Evolutionary conservation across 2,888 invertebrate species (phyloP).

Genomic region (Pammene aurita): DNA sequence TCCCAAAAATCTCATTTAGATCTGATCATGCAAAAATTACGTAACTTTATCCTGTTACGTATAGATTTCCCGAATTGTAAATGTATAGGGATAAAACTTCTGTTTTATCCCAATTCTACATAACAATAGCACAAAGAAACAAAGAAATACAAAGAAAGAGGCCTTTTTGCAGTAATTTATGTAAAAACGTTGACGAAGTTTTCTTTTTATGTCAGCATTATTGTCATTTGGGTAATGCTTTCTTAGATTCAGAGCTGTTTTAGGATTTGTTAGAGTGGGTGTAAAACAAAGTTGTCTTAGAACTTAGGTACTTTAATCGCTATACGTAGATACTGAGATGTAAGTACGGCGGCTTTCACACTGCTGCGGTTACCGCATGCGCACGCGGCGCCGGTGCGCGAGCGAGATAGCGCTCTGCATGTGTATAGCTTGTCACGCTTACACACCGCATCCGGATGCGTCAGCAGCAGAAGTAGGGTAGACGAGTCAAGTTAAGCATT

Average conservation of each 20-base stretch:
- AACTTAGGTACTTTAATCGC: no score
- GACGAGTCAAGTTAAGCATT: no score
- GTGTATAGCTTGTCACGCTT: no score
- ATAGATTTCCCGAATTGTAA: constrained; percentile 13
- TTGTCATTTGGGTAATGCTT: constrained; percentile 37
- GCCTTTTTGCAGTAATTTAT: constrained; percentile 40
- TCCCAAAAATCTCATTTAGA: background rate
- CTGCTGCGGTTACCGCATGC: no score
- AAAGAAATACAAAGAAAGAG: constrained; percentile 21
- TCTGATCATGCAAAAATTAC: background rate
- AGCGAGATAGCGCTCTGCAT: no score
- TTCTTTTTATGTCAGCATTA: constrained; percentile 22
- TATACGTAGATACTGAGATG: no score
- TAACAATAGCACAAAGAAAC: constrained; percentile 26
- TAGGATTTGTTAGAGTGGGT: background rate
- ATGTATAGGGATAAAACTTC: constrained; percentile 13
- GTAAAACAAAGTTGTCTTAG: background rate
- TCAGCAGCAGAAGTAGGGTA: no score
- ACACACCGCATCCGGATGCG: no score
- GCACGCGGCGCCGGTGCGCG: no score
- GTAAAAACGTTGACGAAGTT: constrained; percentile 32
- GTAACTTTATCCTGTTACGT: background rate
- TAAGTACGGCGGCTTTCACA: no score
- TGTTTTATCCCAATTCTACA: constrained; percentile 14
- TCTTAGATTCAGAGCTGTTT: constrained; percentile 17